Evolutionary conservation across 2,888 invertebrate species (phyloP).

Genomic region (Drosophila percnosoma): DNA sequence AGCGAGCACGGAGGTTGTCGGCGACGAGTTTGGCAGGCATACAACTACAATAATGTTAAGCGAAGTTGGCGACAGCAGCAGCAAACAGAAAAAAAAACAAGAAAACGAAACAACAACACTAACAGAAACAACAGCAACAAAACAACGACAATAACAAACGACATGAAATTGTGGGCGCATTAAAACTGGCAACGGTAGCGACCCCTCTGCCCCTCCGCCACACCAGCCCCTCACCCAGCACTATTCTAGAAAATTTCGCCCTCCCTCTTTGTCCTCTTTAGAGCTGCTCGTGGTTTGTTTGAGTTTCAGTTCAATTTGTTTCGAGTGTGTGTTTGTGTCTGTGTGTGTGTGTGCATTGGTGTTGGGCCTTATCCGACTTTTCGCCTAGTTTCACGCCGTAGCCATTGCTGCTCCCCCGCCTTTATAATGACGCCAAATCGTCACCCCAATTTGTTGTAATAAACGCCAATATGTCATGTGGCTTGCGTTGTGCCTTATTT

Average conservation of each 20-base stretch:
- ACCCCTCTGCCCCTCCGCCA: background rate
- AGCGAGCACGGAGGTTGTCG: constrained; percentile 23
- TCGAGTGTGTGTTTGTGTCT: constrained; percentile 24
- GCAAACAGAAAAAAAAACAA: constrained; percentile 19
- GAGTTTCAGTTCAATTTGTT: constrained; percentile 70
- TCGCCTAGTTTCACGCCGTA: constrained; percentile 54
- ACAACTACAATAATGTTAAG: constrained; percentile 71
- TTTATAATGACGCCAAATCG: constrained; percentile 74
- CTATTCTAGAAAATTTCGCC: constrained; percentile 1
- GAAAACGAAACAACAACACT: constrained; percentile 23
- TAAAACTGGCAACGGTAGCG: constrained; percentile 40
- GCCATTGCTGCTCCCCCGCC: constrained; percentile 8
- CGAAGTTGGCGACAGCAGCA: constrained; percentile 63
- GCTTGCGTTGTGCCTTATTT: constrained; percentile 64
- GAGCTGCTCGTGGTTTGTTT: constrained; percentile 57
- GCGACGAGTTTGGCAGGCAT: constrained; percentile 50
- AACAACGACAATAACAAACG: constrained; percentile 24
- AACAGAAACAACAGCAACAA: constrained; percentile 25
- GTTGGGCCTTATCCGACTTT: constrained; percentile 66
- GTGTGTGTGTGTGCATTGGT: constrained; percentile 29
- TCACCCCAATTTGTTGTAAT: constrained; percentile 81
- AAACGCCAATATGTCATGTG: constrained; percentile 81
- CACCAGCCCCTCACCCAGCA: background rate
- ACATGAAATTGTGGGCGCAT: constrained; percentile 37
- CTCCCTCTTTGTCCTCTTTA: background rate